A percentile compares a stretch with the other conserved stretches of the same genome.
Conservation (phyloP, 2,797 vertebrate genomes). For the Nannoperca australis region DNA sequence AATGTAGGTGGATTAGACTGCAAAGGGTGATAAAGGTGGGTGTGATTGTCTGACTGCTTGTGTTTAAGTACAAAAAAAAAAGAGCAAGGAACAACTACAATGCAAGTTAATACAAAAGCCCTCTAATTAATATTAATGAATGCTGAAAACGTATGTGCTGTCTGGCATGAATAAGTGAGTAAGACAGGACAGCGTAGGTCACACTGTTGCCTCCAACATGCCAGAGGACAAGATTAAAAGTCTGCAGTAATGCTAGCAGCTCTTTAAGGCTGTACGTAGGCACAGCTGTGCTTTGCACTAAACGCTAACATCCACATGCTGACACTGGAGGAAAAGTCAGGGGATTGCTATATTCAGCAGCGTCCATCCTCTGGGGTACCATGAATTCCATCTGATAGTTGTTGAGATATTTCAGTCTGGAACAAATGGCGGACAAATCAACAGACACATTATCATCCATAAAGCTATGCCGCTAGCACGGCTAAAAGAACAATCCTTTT, state of each 20-base stretch:
- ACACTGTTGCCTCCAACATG: not conserved
- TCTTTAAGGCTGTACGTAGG: not conserved
- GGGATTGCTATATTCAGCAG: not conserved
- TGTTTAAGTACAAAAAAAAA: not conserved
- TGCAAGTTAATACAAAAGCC: not conserved
- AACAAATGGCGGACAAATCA: not conserved
- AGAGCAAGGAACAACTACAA: not conserved
- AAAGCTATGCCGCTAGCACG: not conserved
- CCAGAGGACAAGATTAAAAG: not conserved
- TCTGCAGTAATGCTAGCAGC: not conserved
- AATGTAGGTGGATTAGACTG: not conserved
- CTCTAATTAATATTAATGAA: not conserved
- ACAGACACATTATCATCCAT: not conserved
- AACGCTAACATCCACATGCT: not conserved
- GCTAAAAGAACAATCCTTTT: slow-evolving; percentile 7
- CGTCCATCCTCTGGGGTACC: not conserved
- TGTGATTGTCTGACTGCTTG: not conserved
- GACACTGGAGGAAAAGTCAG: not conserved
- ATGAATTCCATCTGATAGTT: not conserved
- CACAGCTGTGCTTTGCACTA: not conserved
- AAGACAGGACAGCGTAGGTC: not conserved
- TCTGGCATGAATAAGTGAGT: not conserved
- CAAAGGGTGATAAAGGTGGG: too few relatives aligned
- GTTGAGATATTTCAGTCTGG: not conserved
- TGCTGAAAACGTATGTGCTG: not conserved